Conservation (phyloP, 2,797 vertebrate species). For the Acipenser ruthenus region DNA sequence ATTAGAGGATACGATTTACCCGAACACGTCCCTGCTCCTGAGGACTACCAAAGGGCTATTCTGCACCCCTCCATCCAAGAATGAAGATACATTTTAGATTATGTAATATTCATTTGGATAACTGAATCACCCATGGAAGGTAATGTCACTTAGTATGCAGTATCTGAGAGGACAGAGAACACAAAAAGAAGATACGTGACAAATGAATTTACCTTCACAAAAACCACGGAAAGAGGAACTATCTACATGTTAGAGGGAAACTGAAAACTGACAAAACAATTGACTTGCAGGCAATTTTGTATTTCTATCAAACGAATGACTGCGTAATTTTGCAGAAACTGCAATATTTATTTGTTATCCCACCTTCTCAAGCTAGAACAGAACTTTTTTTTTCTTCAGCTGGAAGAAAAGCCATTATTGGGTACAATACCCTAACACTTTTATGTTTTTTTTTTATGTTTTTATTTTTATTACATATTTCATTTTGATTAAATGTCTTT, state of each 20-base stretch:
- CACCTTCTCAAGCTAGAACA: constrained; percentile 48
- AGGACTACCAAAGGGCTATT: constrained; percentile 82
- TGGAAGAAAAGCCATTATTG: background rate
- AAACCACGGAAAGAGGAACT: background rate
- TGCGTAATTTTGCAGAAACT: constrained; percentile 27
- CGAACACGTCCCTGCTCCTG: constrained; percentile 61
- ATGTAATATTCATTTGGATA: no score
- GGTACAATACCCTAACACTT: background rate
- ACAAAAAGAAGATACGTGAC: no score
- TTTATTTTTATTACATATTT: no score
- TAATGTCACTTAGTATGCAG: no score
- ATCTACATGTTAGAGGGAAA: constrained; percentile 14
- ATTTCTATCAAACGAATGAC: constrained; percentile 20
- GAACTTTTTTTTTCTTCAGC: background rate
- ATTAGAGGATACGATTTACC: constrained; percentile 79
- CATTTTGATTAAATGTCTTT: no score
- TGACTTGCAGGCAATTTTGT: constrained; percentile 39
- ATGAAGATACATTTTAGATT: constrained; percentile 36
- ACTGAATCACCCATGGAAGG: no score
- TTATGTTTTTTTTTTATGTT: no score
- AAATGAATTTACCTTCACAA: no score
- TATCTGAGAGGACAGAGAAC: no score
- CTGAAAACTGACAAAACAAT: constrained; percentile 32
- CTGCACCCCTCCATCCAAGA: constrained; percentile 80
- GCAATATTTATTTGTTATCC: constrained; percentile 36